Evolutionary conservation across 2,888 invertebrate species (phyloP).

Genomic region (Drosophila rubida): DNA sequence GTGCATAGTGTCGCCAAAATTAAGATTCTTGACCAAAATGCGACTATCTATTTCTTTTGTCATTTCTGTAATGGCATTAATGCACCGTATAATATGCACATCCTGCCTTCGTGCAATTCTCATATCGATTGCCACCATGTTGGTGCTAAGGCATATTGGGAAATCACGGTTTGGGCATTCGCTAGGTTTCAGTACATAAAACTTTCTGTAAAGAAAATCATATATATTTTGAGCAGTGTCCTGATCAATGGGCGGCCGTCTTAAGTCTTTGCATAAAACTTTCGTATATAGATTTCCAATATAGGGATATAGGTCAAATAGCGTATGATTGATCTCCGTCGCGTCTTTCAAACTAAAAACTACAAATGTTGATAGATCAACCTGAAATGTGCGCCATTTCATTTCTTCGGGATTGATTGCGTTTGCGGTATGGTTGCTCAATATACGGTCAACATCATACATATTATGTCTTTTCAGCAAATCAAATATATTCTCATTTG

Average conservation of each 20-base stretch:
- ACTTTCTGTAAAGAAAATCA: too few relatives aligned
- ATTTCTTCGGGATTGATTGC: neutral
- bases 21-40: neutral
- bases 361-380: neutral
- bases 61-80: neutral
- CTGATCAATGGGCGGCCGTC: neutral
- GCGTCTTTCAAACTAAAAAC: neutral
- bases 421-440: neutral
- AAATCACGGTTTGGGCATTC: too few relatives aligned
- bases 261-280: neutral
- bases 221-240: too few relatives aligned
- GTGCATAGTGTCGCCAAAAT: neutral
- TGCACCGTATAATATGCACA: neutral
- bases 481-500: neutral
- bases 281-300: neutral
- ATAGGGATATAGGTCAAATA: neutral
- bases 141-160: too few relatives aligned
- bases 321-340: neutral
- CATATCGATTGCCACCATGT: too few relatives aligned
- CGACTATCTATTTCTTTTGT: neutral
- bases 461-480: neutral
- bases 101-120: too few relatives aligned
- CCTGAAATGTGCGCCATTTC: neutral
- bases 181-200: too few relatives aligned
- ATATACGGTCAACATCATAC: neutral